Base-by-base conservation (phyloP, 1,140 invertebrate genomes). In the Drosophila arizonae region DNA sequence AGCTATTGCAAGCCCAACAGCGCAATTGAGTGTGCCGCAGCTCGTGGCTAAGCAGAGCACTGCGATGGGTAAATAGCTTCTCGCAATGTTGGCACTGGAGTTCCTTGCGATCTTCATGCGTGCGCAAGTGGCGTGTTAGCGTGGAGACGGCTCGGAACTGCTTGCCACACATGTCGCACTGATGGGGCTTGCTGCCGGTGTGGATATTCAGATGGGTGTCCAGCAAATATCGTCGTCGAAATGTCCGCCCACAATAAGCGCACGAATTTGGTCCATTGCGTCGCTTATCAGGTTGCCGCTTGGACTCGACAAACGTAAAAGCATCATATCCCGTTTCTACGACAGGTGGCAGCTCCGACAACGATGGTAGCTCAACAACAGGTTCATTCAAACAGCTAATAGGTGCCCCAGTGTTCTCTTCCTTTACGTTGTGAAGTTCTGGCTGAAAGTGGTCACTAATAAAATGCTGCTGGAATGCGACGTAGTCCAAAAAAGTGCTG, bases 101-200 rank as follows among this genome's bases (percentile, higher is more conserved):
- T n/a, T 17, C 39, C 26, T 71, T 4, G 0, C 69, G 74, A 24
- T 68, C 24, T 8, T 72, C 43, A 11, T 80, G 77, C 1, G 77
- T 80, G n/a, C 57, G 76, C 21, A 70, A 17, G n/a, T 80, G 75
- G 0, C 77, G 77, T 36, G 56, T 61, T 4, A 80, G 52, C 5
- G 77, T 80, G 21, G 75, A 74, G 2, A 71, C 56, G n/a, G 77
- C 77, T 11, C 77, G 70, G 65, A 80, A 93, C 17, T 92, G 91
- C 26, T 92, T 94, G n/a, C 93, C 93, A 76, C 94, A 94, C 36
- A 93, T 90, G 51, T 94, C 92, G 75, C 94, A 94, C 72, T 93
- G 94, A 79, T 92, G 94, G 52, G 93, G 94, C 92, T 93, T 95
- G 70, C 93, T 93, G 9, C 93, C 94, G 0, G 93, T 94, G 77